Evolutionary conservation across 2,113 vertebrate genomes (phyloP).

Genomic region (Carassius carassius): DNA sequence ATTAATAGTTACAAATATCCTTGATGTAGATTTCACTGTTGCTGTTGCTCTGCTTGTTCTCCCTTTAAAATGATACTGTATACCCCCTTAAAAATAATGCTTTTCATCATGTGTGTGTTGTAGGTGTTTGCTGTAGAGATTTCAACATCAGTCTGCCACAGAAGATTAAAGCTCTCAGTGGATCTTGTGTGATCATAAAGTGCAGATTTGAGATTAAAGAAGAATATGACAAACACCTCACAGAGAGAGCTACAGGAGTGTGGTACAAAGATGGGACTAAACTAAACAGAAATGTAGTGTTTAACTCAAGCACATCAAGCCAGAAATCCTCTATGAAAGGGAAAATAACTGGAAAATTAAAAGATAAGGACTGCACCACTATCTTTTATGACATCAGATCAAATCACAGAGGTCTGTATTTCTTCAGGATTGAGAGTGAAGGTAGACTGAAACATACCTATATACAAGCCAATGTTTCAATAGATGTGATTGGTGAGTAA

Average conservation of each 20-base stretch:
- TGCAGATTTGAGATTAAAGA: neutral
- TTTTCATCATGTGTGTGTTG: neutral
- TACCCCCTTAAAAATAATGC: neutral
- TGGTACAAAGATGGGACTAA: neutral
- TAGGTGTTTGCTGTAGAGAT: neutral
- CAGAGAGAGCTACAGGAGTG: neutral
- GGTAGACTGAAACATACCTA: neutral
- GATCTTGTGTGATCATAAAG: neutral
- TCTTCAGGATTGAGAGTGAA: neutral
- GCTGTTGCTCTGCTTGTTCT: too few relatives aligned
- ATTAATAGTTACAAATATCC: too few relatives aligned
- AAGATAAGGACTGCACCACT: neutral
- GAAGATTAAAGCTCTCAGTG: neutral
- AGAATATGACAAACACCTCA: neutral
- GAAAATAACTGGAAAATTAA: conserved; percentile 18
- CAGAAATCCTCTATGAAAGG: neutral
- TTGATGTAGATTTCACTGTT: too few relatives aligned
- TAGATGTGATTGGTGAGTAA: conserved; percentile 28
- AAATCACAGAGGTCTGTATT: neutral
- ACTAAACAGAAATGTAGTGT: too few relatives aligned
- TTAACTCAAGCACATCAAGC: too few relatives aligned
- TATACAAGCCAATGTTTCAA: too few relatives aligned
- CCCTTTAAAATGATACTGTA: too few relatives aligned
- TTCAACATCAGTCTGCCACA: neutral
- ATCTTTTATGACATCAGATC: neutral